Base-by-base conservation (phyloP, 2,113 vertebrate genomes). In the Mesitornis unicolor region DNA sequence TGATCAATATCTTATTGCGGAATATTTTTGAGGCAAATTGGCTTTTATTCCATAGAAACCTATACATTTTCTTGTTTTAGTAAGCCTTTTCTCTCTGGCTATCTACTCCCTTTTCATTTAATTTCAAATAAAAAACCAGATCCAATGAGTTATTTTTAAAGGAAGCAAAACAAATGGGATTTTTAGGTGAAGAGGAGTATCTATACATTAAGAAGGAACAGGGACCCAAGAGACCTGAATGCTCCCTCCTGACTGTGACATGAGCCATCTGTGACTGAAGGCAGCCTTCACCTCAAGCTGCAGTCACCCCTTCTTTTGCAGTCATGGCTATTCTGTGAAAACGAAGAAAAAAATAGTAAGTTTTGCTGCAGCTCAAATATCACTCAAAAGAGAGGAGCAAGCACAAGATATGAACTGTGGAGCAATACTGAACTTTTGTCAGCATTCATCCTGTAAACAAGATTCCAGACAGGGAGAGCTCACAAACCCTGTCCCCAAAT, bases 1-100 rank as follows among this genome's bases (percentile, higher is more conserved):
- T 64, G 94, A 96, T 97, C 95, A 79, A 97, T 96, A 95, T 43
- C 60, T 89, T 89, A 86, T 87, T 76, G 87, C 63, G 42, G 95
- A 4, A 26, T 68, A 88, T 83, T 81, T 95, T 56, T 14, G 7
- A 87, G 71, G 69, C 16, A 95, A 94, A 94, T 89, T 95, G 87
- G 56, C 56, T 95, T 89, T 92, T 96, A 80, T 93, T 90, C 77
- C 69, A 75, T 83, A 92, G 85, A 97, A 88, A 81, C 26, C 56
- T 64, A 43, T 54, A 28, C 2, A 89, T 95, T 95, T 91, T 90
- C 75, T 93, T 84, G 33, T 42, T 95, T 78, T 69, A 94, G 68
- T 54, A 48, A 74, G 18, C 16, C 35, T 61, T 88, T 84, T 87
- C n/a, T 63, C 48, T 57, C 47, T 92, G 60, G 18, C 16, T 91